Base-by-base conservation (phyloP, 1,140 invertebrate species). In the Pseudomyrmex concolor region DNA sequence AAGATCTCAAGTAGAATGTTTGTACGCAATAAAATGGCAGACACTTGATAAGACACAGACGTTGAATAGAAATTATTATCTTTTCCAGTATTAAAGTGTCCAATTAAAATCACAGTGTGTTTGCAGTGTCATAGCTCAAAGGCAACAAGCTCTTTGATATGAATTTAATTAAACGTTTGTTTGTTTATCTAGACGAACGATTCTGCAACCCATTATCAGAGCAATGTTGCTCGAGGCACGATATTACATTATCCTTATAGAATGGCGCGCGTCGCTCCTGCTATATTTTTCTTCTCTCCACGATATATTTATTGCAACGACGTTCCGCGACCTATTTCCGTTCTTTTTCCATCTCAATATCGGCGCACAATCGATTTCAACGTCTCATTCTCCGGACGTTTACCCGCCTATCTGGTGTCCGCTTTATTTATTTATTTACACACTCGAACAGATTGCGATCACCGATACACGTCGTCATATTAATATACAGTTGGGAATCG, bases 401-500 rank as follows among this genome's bases (percentile, higher is more conserved):
- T 71, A 80, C 51, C 54, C 15, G 50, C 22, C 76, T 80, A 59
- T 34, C 76, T 80, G 5, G 34, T 34, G 76, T 60, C 66, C 22
- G 34, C 12, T 59, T 70, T 80, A 80, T 80, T 80, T 80, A 67
- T 80, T 80, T 80, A 80, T 80, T 80, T 71, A 55, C 43, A 59
- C 76, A 80, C 43, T 80, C 43, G 76, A 80, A 80, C 54, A 66
- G 66, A 80, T 80, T 50, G 76, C 76, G 76, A 80, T 80, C 74
- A 57, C 63, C 48, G 15, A 51, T 48, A 25, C 34, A 7, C 51
- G 51, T 68, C 54, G 76, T 19, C 19, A 66, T 80, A 80, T 80
- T 80, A 80, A 80, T 80, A 70, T 80, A 80, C 66, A 55, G 34
- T 80, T 80, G 43, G 5, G 34, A 34, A 34, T 7, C 64, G 51